Percentiles rank a stretch among this genome's conserved stretches.
These are phyloP conservation scores for Acipenser transmontanus DNA, from an alignment of 2,797 vertebrate genomes.

Conservation along the genomic window DNA sequence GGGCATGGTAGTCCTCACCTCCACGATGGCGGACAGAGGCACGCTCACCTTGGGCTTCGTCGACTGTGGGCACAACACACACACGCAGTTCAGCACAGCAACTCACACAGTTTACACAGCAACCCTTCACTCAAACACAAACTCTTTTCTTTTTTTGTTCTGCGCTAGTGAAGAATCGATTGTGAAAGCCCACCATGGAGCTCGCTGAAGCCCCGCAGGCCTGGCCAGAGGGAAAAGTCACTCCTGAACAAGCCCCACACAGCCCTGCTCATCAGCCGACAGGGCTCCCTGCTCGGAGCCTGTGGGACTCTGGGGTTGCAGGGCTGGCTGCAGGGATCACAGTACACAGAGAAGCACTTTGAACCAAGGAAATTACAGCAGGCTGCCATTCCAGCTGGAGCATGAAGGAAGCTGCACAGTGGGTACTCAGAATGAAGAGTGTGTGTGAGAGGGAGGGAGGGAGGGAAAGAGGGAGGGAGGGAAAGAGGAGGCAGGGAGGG, in stretches of 20 bases:
- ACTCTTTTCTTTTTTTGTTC: background rate
- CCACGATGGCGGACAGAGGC: slow-evolving; percentile 85
- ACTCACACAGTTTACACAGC: too few species aligned
- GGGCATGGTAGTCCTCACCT: slow-evolving; percentile 96
- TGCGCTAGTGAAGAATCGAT: background rate
- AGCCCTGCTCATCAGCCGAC: background rate
- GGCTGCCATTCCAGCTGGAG: background rate
- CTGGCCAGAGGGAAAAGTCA: too few species aligned
- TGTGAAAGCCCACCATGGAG: background rate
- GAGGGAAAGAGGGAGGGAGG: background rate
- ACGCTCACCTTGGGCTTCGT: slow-evolving; percentile 92
- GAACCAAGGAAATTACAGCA: background rate
- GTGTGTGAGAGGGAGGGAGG: background rate
- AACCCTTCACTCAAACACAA: background rate
- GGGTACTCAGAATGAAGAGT: too few species aligned
- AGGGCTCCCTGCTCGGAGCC: background rate
- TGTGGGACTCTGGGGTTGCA: background rate
- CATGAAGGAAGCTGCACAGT: background rate
- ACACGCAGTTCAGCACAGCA: background rate
- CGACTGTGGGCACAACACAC: slow-evolving; percentile 55
- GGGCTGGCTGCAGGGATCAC: background rate
- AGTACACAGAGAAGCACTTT: background rate
- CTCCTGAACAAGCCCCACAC: too few species aligned
- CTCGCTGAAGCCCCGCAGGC: background rate
- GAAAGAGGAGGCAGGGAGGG: background rate